Evolutionary conservation across 2,888 invertebrate species (phyloP).

Genomic region (Agrotis clavis): DNA sequence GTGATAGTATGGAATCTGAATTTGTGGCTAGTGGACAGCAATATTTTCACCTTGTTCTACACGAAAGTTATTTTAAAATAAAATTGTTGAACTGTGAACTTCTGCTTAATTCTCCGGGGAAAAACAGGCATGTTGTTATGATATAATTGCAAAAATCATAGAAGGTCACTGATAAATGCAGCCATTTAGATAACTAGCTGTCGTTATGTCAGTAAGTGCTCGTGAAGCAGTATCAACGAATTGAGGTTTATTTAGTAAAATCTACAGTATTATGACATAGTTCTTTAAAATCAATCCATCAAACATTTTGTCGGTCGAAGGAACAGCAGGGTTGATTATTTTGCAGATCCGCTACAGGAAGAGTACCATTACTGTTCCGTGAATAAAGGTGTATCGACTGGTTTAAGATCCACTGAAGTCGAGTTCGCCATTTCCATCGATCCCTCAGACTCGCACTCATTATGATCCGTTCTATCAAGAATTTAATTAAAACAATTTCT

Average conservation of each 20-base stretch:
- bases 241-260: constrained; percentile 16
- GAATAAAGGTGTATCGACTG: no score
- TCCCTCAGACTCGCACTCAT: not conserved
- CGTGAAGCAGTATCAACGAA: constrained; percentile 21
- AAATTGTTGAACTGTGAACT: not conserved
- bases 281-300: not conserved
- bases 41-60: not conserved
- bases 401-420: not conserved
- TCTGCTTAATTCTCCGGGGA: not conserved
- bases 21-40: not conserved
- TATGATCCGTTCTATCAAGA: not conserved
- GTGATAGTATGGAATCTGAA: not conserved
- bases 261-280: not conserved
- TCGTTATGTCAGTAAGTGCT: constrained; percentile 27
- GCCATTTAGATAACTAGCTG: constrained; percentile 42
- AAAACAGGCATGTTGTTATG: not conserved
- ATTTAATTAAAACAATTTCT: not conserved
- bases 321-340: not conserved
- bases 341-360: not conserved
- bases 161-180: constrained; percentile 54
- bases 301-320: not conserved
- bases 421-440: not conserved
- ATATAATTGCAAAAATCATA: constrained; percentile 7
- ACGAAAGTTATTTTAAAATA: not conserved
- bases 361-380: no score